Base-by-base conservation (phyloP, 1,140 invertebrate species). In the Acyrthosiphon pisum region DNA sequence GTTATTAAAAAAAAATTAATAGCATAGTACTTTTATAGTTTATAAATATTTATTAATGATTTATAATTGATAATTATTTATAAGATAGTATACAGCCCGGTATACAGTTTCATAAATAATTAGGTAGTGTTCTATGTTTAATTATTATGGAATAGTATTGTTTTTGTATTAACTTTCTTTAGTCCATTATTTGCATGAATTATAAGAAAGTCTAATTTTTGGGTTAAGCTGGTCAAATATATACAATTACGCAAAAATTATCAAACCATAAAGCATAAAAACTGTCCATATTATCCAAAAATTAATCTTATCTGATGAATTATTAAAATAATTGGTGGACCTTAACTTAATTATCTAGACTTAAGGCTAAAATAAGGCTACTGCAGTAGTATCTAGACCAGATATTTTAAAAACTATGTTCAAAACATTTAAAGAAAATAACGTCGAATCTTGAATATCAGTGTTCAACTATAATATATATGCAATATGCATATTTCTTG, bases 171-270 rank as follows among this genome's bases (percentile, higher is more conserved):
- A 68, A 76, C 30, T 76, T 76, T 76, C 60, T 76, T 76, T 35
- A 76, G 60, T 68, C 26, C 30, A 68, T 30, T n/a, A 30, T 76
- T 76, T n/a, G 60, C 30, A 76, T 76, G 14, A 76, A 76, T 76
- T 76, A 76, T 76, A 76, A 76, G 60, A 76, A 35, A 76, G 60
- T n/a, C 11, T 14, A n/a, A 76, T n/a, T 76, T 76, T 76, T 76
- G 14, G 60, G 22, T 83, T 83, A 44, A 18, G 44, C 41, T 14
- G 44, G 84, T 48, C 84, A 88, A 50, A 88, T 48, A 48, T 88
- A 50, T 88, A 88, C 86, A 88, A 88, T 88, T 88, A 88, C 18
- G 9, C 26, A 87, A 87, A 48, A 88, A 35, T 35, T n/a, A 88
- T 50, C 46, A 88, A 35, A 22, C 18, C n/a, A 88, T 50, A 88